Evolutionary conservation across 2,888 invertebrate species (phyloP), one percentile per base, ranked within the genome.

Genomic region (Drosophila kanekoi): DNA sequence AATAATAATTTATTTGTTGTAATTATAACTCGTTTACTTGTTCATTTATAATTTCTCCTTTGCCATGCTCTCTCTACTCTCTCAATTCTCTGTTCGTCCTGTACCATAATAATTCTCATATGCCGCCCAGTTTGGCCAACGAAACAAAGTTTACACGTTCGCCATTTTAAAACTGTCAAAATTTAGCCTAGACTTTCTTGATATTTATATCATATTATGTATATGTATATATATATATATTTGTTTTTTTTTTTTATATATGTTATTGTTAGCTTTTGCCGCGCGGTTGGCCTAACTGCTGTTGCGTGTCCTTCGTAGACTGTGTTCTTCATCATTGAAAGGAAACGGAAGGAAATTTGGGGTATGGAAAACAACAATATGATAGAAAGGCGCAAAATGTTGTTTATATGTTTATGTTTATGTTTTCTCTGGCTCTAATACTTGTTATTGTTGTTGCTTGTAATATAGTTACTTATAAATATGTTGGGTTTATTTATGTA

Each of bases 1-100:
- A 87, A 77, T 89, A 84, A 81, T 87, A 89, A 86, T 74, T 81
- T 84, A 84, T 84, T 88, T 83, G 77, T 83, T 89, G 77, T 89
- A 79, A 84, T 84, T 89, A 79, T 89, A 84, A 89, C 85, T 81
- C 87, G 61, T 89, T 84, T 87, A 72, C 60, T 67, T 69, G 59
- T 73, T 77, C 72, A 64, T 68, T 82, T 75, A 69, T 79, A 69
- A 58, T 79, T 62, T 44, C 38, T 60, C 37, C 40, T 52, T 57
- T 49, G 66, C 48, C 51, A 16, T 47, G 48, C 38, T 66, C 57
- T n/a, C n/a, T n/a, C n/a, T n/a, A n/a, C 47, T 59, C 44, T 57
- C 53, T 53, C 37, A 67, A 60, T 66, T 64, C 62, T 57, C 71
- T 51, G 71, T 71, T 68, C 49, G 69, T 53, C 33, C 44, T 65